Conservation (phyloP, 2,113 vertebrate genomes). For the Xiphorhynchus elegans region DNA sequence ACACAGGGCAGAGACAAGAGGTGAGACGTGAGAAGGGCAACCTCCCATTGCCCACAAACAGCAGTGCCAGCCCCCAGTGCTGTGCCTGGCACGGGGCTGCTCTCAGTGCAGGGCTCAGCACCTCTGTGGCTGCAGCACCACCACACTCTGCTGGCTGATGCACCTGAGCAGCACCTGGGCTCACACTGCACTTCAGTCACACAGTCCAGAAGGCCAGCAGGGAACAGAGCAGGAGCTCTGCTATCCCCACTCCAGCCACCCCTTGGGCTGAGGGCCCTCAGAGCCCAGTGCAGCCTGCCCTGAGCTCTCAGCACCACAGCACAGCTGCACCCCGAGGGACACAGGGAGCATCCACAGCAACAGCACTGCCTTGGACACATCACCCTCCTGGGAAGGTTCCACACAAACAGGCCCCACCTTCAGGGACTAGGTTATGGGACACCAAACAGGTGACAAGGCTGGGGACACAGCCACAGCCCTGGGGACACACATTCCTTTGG, state of each 20-base stretch:
- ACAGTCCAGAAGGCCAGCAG: neutral
- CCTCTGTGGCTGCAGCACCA: neutral
- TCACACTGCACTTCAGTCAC: neutral
- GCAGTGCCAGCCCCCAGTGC: neutral
- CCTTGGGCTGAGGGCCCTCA: neutral
- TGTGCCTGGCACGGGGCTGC: neutral
- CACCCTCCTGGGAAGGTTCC: neutral
- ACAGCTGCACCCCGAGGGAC: neutral
- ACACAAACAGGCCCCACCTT: neutral
- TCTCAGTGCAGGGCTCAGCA: neutral
- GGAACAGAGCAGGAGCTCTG: neutral
- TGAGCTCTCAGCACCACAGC: neutral
- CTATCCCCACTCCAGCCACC: neutral
- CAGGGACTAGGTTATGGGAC: neutral
- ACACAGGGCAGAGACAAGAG: slow-evolving; percentile 36
- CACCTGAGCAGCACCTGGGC: neutral
- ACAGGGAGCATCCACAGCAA: neutral
- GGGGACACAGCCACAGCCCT: neutral
- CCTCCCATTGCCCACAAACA: neutral
- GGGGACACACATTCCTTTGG: neutral
- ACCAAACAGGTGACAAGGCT: neutral
- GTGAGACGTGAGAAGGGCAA: neutral
- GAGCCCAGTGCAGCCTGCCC: neutral
- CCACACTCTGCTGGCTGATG: neutral
- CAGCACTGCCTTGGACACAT: neutral